Evolutionary conservation across 2,797 vertebrate species (phyloP).

Genomic region (Hephaestus fuliginosus): DNA sequence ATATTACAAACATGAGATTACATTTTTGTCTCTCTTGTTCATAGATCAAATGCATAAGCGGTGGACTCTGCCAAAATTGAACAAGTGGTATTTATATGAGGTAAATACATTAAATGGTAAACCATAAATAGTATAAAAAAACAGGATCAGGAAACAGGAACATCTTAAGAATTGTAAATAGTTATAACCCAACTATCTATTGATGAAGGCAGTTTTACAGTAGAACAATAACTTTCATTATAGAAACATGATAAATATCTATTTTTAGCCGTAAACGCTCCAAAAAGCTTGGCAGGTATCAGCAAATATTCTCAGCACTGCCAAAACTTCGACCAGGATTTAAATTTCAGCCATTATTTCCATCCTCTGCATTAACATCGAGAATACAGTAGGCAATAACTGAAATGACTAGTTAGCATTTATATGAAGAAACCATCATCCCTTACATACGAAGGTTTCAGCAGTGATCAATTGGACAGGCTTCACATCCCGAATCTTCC

Average conservation of each 20-base stretch:
- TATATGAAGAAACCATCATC: background rate
- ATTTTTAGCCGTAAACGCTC: background rate
- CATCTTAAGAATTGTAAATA: background rate
- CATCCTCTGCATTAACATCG: background rate
- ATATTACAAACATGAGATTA: background rate
- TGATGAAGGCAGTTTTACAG: no score
- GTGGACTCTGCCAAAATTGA: background rate
- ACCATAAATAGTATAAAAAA: background rate
- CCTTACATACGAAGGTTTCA: background rate
- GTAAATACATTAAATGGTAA: background rate
- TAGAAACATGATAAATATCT: background rate
- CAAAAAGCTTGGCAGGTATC: background rate
- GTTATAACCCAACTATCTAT: no score
- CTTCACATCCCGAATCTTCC: conserved; percentile 64
- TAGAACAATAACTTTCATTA: background rate
- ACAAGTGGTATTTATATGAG: background rate
- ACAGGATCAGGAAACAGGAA: background rate
- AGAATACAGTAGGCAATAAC: no score
- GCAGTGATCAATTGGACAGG: background rate
- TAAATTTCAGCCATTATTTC: background rate
- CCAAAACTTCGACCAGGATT: background rate
- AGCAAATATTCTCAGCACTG: background rate
- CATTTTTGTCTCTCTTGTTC: background rate
- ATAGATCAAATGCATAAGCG: background rate
- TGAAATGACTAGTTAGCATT: background rate